Base-by-base conservation (phyloP, 92 coral and sea anemone genomes). In the Isaurus tuberculatus region DNA sequence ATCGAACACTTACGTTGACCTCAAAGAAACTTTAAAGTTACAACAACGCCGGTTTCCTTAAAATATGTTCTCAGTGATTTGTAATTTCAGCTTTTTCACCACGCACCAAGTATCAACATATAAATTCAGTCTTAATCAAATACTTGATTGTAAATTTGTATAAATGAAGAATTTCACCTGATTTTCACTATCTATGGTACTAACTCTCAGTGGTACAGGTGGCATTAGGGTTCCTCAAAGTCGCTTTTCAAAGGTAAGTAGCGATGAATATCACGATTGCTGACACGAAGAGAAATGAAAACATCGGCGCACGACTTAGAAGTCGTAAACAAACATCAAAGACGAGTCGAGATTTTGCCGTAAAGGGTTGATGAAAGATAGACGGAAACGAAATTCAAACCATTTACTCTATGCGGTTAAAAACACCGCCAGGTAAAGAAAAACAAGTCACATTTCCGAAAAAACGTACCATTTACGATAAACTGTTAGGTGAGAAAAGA, bases 371-470 rank as follows among this genome's bases (percentile, higher is more conserved):
- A 23, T 77, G 82, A 77, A 57, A 77, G 70, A 58, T 42, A 37
- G 22, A 31, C 82, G 82, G 82, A 77, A 77, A 36, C 82, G 17
- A 20, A 22, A 16, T 34, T 5, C 5, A 26, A 37, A 75, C 31
- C 9, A 25, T 49, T 20, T 33, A 77, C 70, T 60, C 51, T 77
- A 77, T 40, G 33, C 51, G 66, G 53, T 15, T 5, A 37, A 71
- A 34, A 77, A 77, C 51, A 32, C 82, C 82, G 70, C 82, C 70
- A 60, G 36, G 34, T 32, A 9, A 77, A 32, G 22, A 17, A 77
- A 77, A 77, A 77, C 70, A 58, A 51, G 17, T 58, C 69, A 34
- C 32, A 22, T 33, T 77, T 61, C 49, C 70, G 4, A 77, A 58
- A 67, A 14, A 61, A 23, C 27, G 30, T 23, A 77, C 66, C 44